Base-by-base conservation (phyloP, 2,113 vertebrate genomes). In the Puma concolor region DNA sequence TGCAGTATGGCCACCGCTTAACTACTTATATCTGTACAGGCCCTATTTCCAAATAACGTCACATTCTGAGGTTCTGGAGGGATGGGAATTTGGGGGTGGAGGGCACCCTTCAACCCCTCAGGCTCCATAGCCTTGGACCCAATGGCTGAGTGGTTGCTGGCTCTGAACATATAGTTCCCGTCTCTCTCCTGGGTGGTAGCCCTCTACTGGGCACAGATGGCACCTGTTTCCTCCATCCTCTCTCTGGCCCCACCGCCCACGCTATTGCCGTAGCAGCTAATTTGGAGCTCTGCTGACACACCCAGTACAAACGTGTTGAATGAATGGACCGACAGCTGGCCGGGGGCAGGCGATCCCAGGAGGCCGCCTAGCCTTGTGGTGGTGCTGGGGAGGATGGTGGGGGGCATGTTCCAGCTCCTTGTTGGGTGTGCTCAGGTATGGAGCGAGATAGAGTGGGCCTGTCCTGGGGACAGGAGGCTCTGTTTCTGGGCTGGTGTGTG, bases 311-410 rank as follows among this genome's bases (percentile, higher is more conserved):
- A 19, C 1, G 54, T 66, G 48, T 64, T 27, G 64, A 92, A 81
- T 92, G 95, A 96, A 93, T 94, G 41, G 38, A 69, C 3, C 5
- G 79, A 95, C 74, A 92, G 27, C 86, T 95, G 95, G 38, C 13
- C 0, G 6, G 7, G 33, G 79, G 72, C 60, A 60, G 96, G 86
- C 57, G 67, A 88, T 91, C 88, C 41, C 9, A 71, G 85, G 54
- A 96, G 77, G 89, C 94, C 1, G 4, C 48, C 25, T 38, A 1
- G 67, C 31, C 44, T 90, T 14, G 17, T 1, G 2, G 50, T 69
- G 41, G 72, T 60, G 4, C 50, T 63, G 19, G 52, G 15, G 38
- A 82, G 87, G 52, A 74, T 13, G 12, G 31, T 36, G 1, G 71
- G 41, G 23, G 63, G 27, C 74, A 31, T 44, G 69, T 50, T 81